Conservation (phyloP, 1,140 invertebrate genomes). For the Drosophila ananassae region DNA sequence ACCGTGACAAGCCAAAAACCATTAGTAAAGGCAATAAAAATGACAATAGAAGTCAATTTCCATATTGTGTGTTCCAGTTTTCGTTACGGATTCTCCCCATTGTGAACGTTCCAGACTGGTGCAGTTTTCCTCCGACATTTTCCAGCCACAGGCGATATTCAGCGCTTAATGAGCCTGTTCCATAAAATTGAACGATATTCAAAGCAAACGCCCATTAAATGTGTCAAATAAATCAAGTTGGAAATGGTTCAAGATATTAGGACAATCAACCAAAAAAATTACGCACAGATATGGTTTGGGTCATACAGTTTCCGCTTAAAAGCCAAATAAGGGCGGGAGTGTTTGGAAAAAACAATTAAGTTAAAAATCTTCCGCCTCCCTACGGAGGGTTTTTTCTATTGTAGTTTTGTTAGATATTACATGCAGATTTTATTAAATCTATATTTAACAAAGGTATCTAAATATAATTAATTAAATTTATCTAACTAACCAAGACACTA, state of each 20-base stretch:
- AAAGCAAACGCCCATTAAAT: slow-evolving; percentile 52
- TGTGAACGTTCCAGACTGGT: slow-evolving; percentile 10
- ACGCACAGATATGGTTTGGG: not conserved
- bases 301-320: not conserved
- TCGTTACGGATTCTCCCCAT: slow-evolving; percentile 56
- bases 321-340: not conserved
- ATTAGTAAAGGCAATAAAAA: slow-evolving; percentile 81
- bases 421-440: too few relatives aligned
- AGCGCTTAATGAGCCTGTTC: slow-evolving; percentile 53
- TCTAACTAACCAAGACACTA: not conserved
- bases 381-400: too few relatives aligned
- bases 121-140: slow-evolving; percentile 33
- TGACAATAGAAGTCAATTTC: slow-evolving; percentile 82
- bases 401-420: too few relatives aligned
- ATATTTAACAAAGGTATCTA: not conserved
- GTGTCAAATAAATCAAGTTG: slow-evolving; percentile 72
- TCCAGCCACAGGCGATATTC: slow-evolving; percentile 45
- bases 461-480: not conserved
- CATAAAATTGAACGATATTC: slow-evolving; percentile 56
- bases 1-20: slow-evolving; percentile 77
- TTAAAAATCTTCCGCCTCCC: not conserved
- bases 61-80: slow-evolving; percentile 71
- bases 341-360: not conserved
- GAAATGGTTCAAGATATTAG: slow-evolving; percentile 40
- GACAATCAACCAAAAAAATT: slow-evolving; percentile 23